Base-by-base conservation (phyloP, 2,888 invertebrate genomes). In the Lasius platythorax region DNA sequence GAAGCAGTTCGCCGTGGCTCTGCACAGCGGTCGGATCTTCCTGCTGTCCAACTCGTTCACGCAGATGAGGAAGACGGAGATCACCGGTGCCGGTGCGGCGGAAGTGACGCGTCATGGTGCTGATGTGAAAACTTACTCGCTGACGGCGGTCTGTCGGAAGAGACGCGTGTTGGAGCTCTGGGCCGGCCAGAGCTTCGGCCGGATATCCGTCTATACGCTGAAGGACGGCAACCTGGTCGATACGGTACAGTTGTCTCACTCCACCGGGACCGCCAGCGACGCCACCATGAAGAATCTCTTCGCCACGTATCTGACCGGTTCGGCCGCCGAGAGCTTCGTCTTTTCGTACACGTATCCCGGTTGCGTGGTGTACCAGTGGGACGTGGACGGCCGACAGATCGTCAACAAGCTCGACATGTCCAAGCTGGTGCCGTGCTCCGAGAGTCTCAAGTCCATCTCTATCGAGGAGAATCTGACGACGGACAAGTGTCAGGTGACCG, bases 361-460 rank as follows among this genome's bases (percentile, higher is more conserved):
- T 0, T 98, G 98, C 92, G 96, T 97, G 88, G 97, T 99, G 18
- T 98, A 98, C 95, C 98, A 98, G 93, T 99, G 98, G 98, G 97
- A 97, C 91, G 96, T 97, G 0, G 95, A 95, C 2, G 96, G 96
- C 0, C 96, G 97, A 85, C 95, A 95, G 78, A 97, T 98, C 87
- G 95, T 97, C 3, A 97, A 97, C 88, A 97, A 97, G 90, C 95
- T 99, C 82, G 99, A 99, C 95, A 98, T 99, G 95, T 98, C 98
- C 64, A 99, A 98, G 95, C 96, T 99, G 91, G 97, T 98, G 88
- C 99, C 99, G 0, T 98, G 98, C 95, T 98, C 98, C 18, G 99
- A 99, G 95, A 98, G 98, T 92, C 96, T 99, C 76, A 98, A 98
- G 95, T 98, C 98, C 50, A 98, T 98, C 91, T 97, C 98, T 63